A percentile compares a stretch with the other conserved stretches of the same genome.
These are phyloP conservation scores for Gasteruption jaculator DNA, from an alignment of 2,888 invertebrate genomes.

Conservation along the genomic window DNA sequence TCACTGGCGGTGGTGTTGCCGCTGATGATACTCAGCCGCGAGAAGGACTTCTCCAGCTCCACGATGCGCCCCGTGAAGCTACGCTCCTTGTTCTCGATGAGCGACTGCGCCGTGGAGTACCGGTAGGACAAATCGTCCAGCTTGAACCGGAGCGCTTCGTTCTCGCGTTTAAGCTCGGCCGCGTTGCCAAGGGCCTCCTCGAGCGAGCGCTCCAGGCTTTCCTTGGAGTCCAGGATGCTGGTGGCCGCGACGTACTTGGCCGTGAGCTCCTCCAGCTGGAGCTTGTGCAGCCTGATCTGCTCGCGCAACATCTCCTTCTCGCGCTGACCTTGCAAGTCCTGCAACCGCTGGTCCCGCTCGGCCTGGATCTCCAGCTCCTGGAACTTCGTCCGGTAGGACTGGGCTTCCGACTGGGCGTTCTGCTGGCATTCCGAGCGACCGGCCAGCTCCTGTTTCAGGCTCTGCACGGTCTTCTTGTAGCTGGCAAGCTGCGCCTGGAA, in stretches of 20 bases:
- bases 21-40: slow-evolving; percentile 38
- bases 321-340: slow-evolving; percentile 31
- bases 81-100: slow-evolving; percentile 41
- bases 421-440: slow-evolving; percentile 35
- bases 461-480: slow-evolving; percentile 42
- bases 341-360: slow-evolving; percentile 24
- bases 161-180: slow-evolving; percentile 36
- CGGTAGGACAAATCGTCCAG: slow-evolving; percentile 39
- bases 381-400: slow-evolving; percentile 27
- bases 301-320: slow-evolving; percentile 38
- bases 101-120: slow-evolving; percentile 37
- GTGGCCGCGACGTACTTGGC: slow-evolving; percentile 40
- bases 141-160: slow-evolving; percentile 36
- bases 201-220: slow-evolving; percentile 46
- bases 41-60: slow-evolving; percentile 39
- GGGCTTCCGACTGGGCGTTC: slow-evolving; percentile 31
- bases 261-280: slow-evolving; percentile 43
- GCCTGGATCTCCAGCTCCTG: slow-evolving; percentile 29
- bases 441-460: slow-evolving; percentile 39
- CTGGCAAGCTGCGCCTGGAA: slow-evolving; percentile 40
- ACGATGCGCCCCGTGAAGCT: slow-evolving; percentile 32
- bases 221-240: slow-evolving; percentile 44
- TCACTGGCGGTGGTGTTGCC: slow-evolving; percentile 34
- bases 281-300: slow-evolving; percentile 39
- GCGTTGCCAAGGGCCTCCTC: slow-evolving; percentile 42